Conservation (phyloP, 1,140 invertebrate genomes). For the Drosophila subpulchrella region DNA sequence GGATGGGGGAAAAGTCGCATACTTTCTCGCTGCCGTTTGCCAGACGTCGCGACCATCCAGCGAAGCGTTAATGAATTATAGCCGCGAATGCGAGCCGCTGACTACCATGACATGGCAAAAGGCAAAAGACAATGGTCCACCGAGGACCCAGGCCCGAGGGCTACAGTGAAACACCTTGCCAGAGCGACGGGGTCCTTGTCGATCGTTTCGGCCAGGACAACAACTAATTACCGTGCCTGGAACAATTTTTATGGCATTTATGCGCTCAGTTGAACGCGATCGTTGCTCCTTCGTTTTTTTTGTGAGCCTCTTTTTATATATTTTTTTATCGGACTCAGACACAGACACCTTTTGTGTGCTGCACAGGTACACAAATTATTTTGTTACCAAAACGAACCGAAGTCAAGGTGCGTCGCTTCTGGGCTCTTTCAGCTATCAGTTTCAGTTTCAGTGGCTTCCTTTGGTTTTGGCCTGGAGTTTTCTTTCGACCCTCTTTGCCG, state of each 20-base stretch:
- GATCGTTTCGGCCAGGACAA: slow-evolving; percentile 65
- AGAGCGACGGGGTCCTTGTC: slow-evolving; percentile 29
- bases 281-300: slow-evolving; percentile 29
- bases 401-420: slow-evolving; percentile 48
- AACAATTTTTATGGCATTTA: slow-evolving; percentile 83
- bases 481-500: slow-evolving; percentile 11
- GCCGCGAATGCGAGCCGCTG: slow-evolving; percentile 60
- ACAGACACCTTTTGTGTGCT: slow-evolving; percentile 50
- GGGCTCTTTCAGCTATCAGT: slow-evolving; percentile 26
- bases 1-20: slow-evolving; percentile 62
- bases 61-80: slow-evolving; percentile 82
- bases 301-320: background rate
- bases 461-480: slow-evolving; percentile 10
- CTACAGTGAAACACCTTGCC: slow-evolving; percentile 69
- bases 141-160: slow-evolving; percentile 29
- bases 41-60: slow-evolving; percentile 44
- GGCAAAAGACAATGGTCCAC: slow-evolving; percentile 22
- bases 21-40: slow-evolving; percentile 65
- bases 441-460: slow-evolving; percentile 14
- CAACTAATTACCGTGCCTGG: slow-evolving; percentile 80
- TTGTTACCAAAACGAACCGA: slow-evolving; percentile 55
- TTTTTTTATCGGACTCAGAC: slow-evolving; percentile 11
- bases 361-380: slow-evolving; percentile 79
- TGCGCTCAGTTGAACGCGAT: slow-evolving; percentile 77
- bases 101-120: slow-evolving; percentile 38